A percentile compares a stretch with the other conserved stretches of the same genome.
Evolutionary conservation across 2,113 vertebrate genomes (phyloP).

Genomic region (Thomomys bottae): DNA sequence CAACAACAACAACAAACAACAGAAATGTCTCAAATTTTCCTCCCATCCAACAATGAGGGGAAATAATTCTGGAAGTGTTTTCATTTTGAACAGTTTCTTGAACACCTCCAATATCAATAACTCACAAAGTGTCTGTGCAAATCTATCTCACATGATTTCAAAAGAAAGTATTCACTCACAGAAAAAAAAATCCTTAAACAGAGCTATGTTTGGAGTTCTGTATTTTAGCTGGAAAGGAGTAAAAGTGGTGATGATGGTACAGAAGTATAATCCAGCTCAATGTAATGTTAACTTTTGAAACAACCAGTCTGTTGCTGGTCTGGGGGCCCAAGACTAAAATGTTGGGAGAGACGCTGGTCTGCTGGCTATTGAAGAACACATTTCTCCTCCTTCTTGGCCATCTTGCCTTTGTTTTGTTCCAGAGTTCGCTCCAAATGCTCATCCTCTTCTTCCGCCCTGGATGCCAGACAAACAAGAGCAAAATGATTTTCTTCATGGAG

Average conservation of each 20-base stretch:
- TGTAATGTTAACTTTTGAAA: slow-evolving; percentile 79
- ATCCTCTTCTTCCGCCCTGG: slow-evolving; percentile 97
- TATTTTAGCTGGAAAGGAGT: slow-evolving; percentile 73
- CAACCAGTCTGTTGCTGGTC: slow-evolving; percentile 72
- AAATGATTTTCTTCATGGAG: slow-evolving; percentile 66
- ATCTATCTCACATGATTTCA: slow-evolving; percentile 79
- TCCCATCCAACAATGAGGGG: slow-evolving; percentile 72
- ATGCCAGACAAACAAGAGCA: slow-evolving; percentile 74
- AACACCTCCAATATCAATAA: slow-evolving; percentile 66
- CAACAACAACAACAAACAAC: slow-evolving; percentile 77
- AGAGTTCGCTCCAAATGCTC: slow-evolving; percentile 98
- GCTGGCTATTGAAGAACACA: slow-evolving; percentile 93
- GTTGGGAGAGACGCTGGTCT: slow-evolving; percentile 61
- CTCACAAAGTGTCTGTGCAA: slow-evolving; percentile 76
- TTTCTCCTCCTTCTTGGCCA: slow-evolving; percentile 99
- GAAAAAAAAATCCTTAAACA: slow-evolving; percentile 68
- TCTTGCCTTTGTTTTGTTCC: slow-evolving; percentile 99
- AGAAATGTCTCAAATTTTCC: slow-evolving; percentile 81
- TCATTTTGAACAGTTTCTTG: slow-evolving; percentile 62
- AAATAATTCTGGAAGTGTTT: slow-evolving; percentile 33
- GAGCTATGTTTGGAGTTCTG: slow-evolving; percentile 73
- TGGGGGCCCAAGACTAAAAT: slow-evolving; percentile 69
- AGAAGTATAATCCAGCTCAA: slow-evolving; percentile 79
- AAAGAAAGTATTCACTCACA: slow-evolving; percentile 77
- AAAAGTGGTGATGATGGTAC: slow-evolving; percentile 48